Percentiles rank a stretch among this genome's conserved stretches.
Evolutionary conservation across 2,888 invertebrate species (phyloP).

Genomic region (Eristalinus aeneus): DNA sequence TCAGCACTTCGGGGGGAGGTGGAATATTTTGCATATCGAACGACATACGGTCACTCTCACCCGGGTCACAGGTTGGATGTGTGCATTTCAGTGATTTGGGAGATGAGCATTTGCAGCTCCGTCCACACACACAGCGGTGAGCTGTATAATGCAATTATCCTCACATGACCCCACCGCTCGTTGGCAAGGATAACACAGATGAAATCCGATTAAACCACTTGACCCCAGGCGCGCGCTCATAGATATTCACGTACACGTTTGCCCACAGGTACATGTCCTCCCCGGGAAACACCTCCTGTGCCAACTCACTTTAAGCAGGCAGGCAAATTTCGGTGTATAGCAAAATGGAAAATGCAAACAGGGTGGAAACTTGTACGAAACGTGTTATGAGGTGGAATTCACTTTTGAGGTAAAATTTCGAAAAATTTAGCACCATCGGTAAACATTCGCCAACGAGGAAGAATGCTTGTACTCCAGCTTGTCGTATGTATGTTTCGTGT

Average conservation of each 20-base stretch:
- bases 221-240: constrained; percentile 6
- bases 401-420: too few relatives aligned
- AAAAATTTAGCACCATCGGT: too few relatives aligned
- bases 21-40: constrained; percentile 22
- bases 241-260: neutral
- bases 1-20: constrained; percentile 14
- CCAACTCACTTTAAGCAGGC: neutral
- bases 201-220: constrained; percentile 29
- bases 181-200: constrained; percentile 14
- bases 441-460: too few relatives aligned
- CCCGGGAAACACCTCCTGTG: neutral
- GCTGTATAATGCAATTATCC: constrained; percentile 32
- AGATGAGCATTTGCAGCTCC: neutral
- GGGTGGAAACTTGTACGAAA: neutral
- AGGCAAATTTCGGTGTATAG: neutral
- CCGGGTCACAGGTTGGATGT: neutral
- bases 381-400: neutral
- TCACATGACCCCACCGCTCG: constrained; percentile 5
- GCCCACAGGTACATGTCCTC: neutral
- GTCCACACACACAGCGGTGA: neutral
- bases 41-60: neutral
- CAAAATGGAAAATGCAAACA: neutral
- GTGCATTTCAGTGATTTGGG: neutral
- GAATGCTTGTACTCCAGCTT: too few relatives aligned
- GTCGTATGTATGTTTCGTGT: too few relatives aligned